Percentiles rank a stretch among this genome's conserved stretches.
These are phyloP conservation scores for Pelusios castaneus DNA, from an alignment of 2,113 vertebrate species.

Conservation along the genomic window DNA sequence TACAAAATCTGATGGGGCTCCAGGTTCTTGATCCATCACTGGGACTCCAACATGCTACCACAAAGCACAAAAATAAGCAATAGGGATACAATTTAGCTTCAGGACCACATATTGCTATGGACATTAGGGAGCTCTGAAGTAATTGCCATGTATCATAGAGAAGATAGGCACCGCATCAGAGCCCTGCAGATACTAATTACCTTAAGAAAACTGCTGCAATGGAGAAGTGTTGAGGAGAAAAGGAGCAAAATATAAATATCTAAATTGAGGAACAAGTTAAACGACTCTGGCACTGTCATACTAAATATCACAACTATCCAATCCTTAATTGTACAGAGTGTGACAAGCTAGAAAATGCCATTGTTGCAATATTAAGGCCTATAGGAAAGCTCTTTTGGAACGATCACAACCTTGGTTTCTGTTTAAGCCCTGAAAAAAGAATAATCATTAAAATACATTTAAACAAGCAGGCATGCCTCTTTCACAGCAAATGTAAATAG, in stretches of 20 bases:
- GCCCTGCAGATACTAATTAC: background rate
- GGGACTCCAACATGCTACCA: background rate
- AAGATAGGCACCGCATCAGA: background rate
- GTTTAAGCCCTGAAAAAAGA: background rate
- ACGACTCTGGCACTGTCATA: background rate
- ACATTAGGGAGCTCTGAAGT: background rate
- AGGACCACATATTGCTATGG: background rate
- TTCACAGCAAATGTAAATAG: background rate
- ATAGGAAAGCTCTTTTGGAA: background rate
- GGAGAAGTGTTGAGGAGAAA: background rate
- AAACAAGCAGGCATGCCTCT: background rate
- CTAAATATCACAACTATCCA: background rate
- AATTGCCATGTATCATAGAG: background rate
- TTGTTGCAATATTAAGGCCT: background rate
- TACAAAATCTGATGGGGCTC: background rate
- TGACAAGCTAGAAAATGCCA: background rate
- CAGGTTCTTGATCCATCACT: background rate
- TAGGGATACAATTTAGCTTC: background rate
- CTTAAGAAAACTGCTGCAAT: background rate
- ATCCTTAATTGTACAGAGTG: background rate
- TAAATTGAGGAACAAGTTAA: background rate
- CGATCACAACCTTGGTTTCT: background rate
- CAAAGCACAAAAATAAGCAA: background rate
- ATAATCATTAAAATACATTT: background rate
- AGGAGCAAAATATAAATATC: background rate